These are phyloP conservation scores for Tridacna crocea DNA, from an alignment of 2,888 invertebrate genomes.

Conservation along the genomic window DNA sequence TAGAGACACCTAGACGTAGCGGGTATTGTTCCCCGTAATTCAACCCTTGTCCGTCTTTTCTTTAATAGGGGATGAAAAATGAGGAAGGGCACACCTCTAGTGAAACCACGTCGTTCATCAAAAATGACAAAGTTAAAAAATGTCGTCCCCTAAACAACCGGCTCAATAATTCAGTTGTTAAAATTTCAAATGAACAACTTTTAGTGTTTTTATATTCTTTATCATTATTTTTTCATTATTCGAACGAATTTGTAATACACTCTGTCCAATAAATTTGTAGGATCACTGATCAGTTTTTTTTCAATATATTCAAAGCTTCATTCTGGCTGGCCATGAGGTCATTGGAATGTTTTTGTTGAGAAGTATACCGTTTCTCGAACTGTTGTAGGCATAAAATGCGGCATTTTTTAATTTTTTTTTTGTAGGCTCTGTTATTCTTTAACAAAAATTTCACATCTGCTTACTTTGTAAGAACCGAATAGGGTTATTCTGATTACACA, in stretches of 20 bases:
- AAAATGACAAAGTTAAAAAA: constrained; percentile 38
- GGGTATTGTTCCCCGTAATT: constrained; percentile 58
- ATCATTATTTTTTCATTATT: not conserved
- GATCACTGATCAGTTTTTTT: too few species aligned
- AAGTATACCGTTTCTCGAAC: too few species aligned
- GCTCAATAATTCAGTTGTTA: constrained; percentile 21
- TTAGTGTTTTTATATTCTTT: not conserved
- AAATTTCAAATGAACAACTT: constrained; percentile 23
- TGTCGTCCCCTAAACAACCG: constrained; percentile 26
- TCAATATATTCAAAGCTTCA: too few species aligned
- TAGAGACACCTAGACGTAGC: constrained; percentile 31
- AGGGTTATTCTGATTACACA: too few species aligned
- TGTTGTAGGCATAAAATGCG: too few species aligned
- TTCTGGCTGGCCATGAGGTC: too few species aligned
- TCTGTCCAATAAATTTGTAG: not conserved
- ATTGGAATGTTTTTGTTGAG: too few species aligned
- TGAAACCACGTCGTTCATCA: constrained; percentile 57
- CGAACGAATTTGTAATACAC: not conserved
- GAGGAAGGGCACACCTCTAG: constrained; percentile 48
- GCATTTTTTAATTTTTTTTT: too few species aligned
- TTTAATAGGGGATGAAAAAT: constrained; percentile 64
- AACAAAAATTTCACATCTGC: too few species aligned
- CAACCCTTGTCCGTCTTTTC: constrained; percentile 54
- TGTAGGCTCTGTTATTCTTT: too few species aligned
- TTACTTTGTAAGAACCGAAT: too few species aligned